Evolutionary conservation across 2,113 vertebrate species (phyloP).

Genomic region (Crocuta crocuta): DNA sequence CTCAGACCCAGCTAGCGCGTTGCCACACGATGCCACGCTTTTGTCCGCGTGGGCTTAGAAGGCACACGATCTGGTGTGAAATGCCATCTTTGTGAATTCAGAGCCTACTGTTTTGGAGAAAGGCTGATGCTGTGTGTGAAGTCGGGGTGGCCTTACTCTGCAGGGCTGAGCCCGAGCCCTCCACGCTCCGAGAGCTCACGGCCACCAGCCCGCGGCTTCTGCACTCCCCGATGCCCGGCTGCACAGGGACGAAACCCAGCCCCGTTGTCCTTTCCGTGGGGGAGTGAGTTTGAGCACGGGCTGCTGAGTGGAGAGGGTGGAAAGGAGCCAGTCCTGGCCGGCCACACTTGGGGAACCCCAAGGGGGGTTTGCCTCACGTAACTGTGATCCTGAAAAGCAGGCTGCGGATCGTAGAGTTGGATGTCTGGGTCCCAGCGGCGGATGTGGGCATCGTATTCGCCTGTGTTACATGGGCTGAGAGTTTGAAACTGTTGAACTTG

Average conservation of each 20-base stretch:
- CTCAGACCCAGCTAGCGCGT: too few species aligned
- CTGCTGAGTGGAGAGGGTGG: accelerated
- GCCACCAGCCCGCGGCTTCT: background rate
- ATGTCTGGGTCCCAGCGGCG: background rate
- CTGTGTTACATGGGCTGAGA: background rate
- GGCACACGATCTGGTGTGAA: background rate
- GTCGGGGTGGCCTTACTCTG: accelerated
- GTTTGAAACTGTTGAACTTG: background rate
- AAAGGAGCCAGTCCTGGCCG: background rate
- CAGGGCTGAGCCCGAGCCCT: background rate
- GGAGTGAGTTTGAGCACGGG: background rate
- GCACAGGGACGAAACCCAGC: accelerated
- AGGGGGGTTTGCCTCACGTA: background rate
- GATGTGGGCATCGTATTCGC: background rate
- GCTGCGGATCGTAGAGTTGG: background rate
- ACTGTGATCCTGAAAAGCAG: background rate
- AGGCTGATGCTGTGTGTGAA: background rate
- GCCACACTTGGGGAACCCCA: background rate
- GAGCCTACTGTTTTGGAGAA: background rate
- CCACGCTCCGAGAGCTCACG: accelerated
- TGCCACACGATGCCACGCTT: accelerated
- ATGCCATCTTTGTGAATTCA: background rate
- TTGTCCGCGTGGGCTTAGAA: background rate
- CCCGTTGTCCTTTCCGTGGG: accelerated
- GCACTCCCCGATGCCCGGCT: background rate